Percentiles rank a stretch among this genome's conserved stretches.
Conservation (phyloP, 2,888 invertebrate species). For the Carcina quercana region DNA sequence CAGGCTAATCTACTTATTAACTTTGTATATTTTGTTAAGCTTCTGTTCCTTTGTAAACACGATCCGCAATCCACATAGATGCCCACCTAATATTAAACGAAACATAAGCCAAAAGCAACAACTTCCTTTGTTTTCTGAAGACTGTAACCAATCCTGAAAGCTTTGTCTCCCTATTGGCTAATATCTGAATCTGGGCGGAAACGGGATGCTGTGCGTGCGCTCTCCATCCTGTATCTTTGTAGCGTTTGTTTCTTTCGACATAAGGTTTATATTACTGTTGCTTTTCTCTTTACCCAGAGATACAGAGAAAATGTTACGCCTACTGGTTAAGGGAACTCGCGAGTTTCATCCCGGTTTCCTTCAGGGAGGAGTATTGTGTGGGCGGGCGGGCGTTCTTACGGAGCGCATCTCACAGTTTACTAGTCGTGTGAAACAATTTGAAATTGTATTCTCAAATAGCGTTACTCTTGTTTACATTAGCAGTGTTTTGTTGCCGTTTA, state of each 20-base stretch:
- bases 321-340: conserved; percentile 37
- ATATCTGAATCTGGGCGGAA: conserved; percentile 41
- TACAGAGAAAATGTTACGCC: conserved; percentile 47
- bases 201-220: conserved; percentile 43
- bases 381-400: conserved; percentile 44
- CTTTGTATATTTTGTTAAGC: conserved; percentile 4
- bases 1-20: too few relatives aligned
- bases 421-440: conserved; percentile 4
- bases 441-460: conserved; percentile 1
- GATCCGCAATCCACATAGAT: conserved; percentile 10
- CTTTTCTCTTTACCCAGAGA: too few relatives aligned
- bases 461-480: conserved; percentile 1
- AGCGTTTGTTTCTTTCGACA: conserved; percentile 33
- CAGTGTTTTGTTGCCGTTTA: too few relatives aligned
- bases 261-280: conserved; percentile 37
- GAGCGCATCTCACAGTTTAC: conserved; percentile 21
- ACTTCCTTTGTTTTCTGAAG: conserved; percentile 45
- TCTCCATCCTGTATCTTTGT: conserved; percentile 24
- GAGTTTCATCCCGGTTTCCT: conserved; percentile 43
- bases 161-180: conserved; percentile 40
- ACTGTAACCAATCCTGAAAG: conserved; percentile 57
- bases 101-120: conserved; percentile 45
- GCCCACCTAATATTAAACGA: too few relatives aligned
- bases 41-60: conserved; percentile 10
- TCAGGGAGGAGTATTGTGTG: conserved; percentile 49